Base-by-base conservation (phyloP, 2,888 invertebrate species). In the Lordiphosa fenestrarum region DNA sequence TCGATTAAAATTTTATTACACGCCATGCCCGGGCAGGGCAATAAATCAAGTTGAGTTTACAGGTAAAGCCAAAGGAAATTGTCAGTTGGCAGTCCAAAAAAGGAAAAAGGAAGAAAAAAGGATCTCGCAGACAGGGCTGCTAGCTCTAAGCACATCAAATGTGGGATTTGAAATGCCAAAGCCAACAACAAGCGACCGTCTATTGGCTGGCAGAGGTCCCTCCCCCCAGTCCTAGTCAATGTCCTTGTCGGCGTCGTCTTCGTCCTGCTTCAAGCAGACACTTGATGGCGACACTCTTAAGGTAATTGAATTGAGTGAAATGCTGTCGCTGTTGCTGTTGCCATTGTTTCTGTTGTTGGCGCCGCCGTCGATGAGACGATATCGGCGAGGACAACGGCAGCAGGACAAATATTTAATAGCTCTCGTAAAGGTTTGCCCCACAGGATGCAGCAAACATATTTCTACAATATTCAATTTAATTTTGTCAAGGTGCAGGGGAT, bases 251-350 rank as follows among this genome's bases (percentile, higher is more conserved):
- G 33, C 50, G 44, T 53, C 39, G 53, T 42, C 56, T 36, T 46
- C 33, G 52, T 52, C 54, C 51, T 57, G 38, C 44, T 39, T 41
- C 35, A 47, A 61, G 68, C 62, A 84, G 80, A 75, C 78, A 82
- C 83, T 80, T 75, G 78, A 82, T 66, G 71, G 68, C 69, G 85
- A 82, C 73, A 82, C 84, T 87, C 84, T 87, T 85, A 87, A 76
- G 81, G 73, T 85, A 87, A 87, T 87, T 87, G 87, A 87, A 87
- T 87, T 86, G 84, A 74, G 83, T 76, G 86, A 84, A 80, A 80
- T 77, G 80, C 77, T 82, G 83, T 71, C 69, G 68, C 63, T 66
- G 64, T 60, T 62, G 57, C 58, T 60, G 64, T 54, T 59, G 52
- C 48, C 49, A 33, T 41, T 40, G 23, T 44, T 19, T 13, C 21